Conservation (phyloP, 2,888 invertebrate genomes). For the Aphrophora alni region DNA sequence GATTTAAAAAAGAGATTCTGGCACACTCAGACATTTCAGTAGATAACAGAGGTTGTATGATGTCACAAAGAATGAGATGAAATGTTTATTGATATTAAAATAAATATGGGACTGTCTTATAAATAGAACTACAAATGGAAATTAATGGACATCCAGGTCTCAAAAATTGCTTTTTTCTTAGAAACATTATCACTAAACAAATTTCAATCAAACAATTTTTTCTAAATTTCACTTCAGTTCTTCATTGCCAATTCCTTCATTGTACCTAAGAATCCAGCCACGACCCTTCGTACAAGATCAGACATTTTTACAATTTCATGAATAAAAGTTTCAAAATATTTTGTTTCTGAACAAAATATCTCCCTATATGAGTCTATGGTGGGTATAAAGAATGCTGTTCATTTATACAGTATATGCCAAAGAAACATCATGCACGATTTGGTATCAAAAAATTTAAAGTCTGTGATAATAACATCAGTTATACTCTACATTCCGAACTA, state of each 20-base stretch:
- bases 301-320: constrained; percentile 9
- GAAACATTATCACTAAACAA: constrained; percentile 18
- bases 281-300: constrained; percentile 28
- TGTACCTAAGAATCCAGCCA: constrained; percentile 21
- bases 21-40: not conserved
- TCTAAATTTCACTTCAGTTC: not conserved
- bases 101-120: constrained; percentile 20
- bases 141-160: constrained; percentile 21
- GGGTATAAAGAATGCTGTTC: constrained; percentile 27
- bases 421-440: constrained; percentile 10
- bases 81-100: not conserved
- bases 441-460: constrained; percentile 22
- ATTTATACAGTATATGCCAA: constrained; percentile 28
- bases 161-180: constrained; percentile 14
- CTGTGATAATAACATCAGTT: constrained; percentile 14
- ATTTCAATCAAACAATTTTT: constrained; percentile 17
- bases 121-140: constrained; percentile 24
- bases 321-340: constrained; percentile 13
- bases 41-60: not conserved
- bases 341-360: constrained; percentile 17
- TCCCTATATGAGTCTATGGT: constrained; percentile 26
- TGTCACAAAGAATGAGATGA: constrained; percentile 23
- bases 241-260: too few relatives aligned
- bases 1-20: not conserved
- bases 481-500: constrained; percentile 10